These are phyloP conservation scores for Meloidogyne floridensis DNA, from an alignment of 1,140 invertebrate genomes.

Conservation along the genomic window DNA sequence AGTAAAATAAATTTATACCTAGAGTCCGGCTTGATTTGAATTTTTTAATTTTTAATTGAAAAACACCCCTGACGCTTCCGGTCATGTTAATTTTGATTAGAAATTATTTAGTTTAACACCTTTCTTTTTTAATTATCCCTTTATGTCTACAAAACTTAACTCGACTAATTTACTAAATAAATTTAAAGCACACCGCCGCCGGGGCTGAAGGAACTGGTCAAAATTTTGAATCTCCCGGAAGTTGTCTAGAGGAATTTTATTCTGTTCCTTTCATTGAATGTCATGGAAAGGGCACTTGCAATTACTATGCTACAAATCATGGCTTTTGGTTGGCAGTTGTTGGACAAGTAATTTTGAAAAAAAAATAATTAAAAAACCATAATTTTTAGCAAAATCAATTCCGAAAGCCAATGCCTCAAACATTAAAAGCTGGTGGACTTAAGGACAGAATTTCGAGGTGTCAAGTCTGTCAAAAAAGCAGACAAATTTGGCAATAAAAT, in stretches of 20 bases:
- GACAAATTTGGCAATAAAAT: constrained; percentile 22
- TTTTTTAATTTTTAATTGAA: no score
- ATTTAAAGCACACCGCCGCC: constrained; percentile 80
- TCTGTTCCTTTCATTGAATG: constrained; percentile 81
- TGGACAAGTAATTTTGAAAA: constrained; percentile 69
- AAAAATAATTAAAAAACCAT: neutral
- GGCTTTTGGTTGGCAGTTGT: constrained; percentile 89
- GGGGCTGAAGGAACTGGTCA: constrained; percentile 88
- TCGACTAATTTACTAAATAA: neutral
- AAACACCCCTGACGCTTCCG: no score
- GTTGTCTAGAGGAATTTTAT: constrained; percentile 87
- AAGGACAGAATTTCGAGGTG: constrained; percentile 81
- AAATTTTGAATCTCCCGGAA: constrained; percentile 84
- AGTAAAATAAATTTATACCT: no score
- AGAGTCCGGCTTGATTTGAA: no score
- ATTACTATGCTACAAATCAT: constrained; percentile 81
- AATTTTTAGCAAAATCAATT: constrained; percentile 74
- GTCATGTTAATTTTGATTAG: no score
- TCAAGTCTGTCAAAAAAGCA: constrained; percentile 71
- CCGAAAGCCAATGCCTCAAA: constrained; percentile 77
- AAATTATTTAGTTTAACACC: no score
- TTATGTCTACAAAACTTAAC: neutral
- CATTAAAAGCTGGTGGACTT: constrained; percentile 79
- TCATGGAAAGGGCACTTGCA: constrained; percentile 84
- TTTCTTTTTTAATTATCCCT: neutral